Conservation (phyloP, 2,797 vertebrate species). For the Enteromius treurensis region DNA sequence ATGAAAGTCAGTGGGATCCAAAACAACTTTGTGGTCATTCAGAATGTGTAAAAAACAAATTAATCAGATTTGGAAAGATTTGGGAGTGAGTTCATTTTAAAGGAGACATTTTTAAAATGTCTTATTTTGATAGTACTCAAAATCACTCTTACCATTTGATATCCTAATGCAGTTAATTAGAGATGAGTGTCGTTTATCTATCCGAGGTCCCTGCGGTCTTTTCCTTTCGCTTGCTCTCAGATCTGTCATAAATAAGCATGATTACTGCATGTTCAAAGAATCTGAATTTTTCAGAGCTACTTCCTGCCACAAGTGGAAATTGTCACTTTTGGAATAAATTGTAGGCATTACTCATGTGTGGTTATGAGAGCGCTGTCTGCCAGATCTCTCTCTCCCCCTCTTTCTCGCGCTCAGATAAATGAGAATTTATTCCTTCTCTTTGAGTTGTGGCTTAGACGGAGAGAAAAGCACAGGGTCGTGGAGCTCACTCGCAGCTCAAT, state of each 20-base stretch:
- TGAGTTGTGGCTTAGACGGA: constrained; percentile 16
- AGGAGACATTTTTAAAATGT: background rate
- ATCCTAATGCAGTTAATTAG: background rate
- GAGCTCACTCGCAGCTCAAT: constrained; percentile 16
- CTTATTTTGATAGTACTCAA: background rate
- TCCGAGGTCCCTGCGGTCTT: background rate
- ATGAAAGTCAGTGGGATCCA: background rate
- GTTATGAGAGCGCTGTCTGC: constrained; percentile 42
- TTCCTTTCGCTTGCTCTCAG: background rate
- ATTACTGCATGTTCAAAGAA: constrained; percentile 27
- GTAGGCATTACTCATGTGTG: constrained; percentile 37
- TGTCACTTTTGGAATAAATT: constrained; percentile 34
- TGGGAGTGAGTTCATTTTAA: background rate
- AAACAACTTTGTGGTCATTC: background rate
- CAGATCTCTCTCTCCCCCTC: constrained; percentile 30
- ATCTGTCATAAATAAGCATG: constrained; percentile 32
- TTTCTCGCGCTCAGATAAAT: constrained; percentile 19
- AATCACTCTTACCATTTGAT: background rate
- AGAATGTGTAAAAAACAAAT: background rate
- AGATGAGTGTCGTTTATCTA: background rate
- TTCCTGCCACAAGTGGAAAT: constrained; percentile 44
- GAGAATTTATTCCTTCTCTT: constrained; percentile 45
- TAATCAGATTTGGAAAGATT: background rate
- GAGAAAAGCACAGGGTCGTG: constrained; percentile 24
- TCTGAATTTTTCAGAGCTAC: constrained; percentile 31